These are phyloP conservation scores for Dynastes grantii DNA, from an alignment of 2,888 invertebrate genomes.

Conservation along the genomic window DNA sequence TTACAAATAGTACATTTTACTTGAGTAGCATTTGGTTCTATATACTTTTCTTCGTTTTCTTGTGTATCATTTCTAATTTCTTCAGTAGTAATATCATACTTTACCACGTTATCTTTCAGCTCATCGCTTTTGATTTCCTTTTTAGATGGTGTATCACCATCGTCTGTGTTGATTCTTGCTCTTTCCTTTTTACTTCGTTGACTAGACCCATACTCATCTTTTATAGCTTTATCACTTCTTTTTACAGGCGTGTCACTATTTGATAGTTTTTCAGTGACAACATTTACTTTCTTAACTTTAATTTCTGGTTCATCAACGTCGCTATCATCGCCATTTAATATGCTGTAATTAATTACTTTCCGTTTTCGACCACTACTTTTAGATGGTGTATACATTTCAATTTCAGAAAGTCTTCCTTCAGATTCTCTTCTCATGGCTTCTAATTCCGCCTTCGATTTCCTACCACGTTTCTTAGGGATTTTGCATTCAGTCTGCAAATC, in stretches of 20 bases:
- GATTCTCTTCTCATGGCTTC: slow-evolving; percentile 25
- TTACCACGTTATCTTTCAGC: slow-evolving; percentile 11
- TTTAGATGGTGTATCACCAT: neutral
- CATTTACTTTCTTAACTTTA: slow-evolving; percentile 14
- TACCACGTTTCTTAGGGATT: slow-evolving; percentile 50
- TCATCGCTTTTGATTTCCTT: neutral
- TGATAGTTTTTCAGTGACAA: neutral
- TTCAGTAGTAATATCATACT: neutral
- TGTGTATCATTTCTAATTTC: slow-evolving; percentile 12
- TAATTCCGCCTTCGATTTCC: slow-evolving; percentile 52
- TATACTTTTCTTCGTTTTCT: neutral
- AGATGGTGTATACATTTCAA: slow-evolving; percentile 21
- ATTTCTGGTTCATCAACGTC: slow-evolving; percentile 36
- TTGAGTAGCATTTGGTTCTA: slow-evolving; percentile 15
- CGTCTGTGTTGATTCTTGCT: neutral
- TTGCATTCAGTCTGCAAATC: neutral
- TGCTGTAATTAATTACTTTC: slow-evolving; percentile 48
- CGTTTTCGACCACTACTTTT: slow-evolving; percentile 49
- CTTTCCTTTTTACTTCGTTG: neutral
- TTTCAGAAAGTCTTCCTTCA: slow-evolving; percentile 6
- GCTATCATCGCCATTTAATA: slow-evolving; percentile 47
- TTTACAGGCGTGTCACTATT: neutral
- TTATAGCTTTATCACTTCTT: neutral
- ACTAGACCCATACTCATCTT: slow-evolving; percentile 42
- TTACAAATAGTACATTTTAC: slow-evolving; percentile 71